phyloP scores from a whole-genome alignment of 2,797 vertebrate species.

The Phalloptychus januarius region DNA sequence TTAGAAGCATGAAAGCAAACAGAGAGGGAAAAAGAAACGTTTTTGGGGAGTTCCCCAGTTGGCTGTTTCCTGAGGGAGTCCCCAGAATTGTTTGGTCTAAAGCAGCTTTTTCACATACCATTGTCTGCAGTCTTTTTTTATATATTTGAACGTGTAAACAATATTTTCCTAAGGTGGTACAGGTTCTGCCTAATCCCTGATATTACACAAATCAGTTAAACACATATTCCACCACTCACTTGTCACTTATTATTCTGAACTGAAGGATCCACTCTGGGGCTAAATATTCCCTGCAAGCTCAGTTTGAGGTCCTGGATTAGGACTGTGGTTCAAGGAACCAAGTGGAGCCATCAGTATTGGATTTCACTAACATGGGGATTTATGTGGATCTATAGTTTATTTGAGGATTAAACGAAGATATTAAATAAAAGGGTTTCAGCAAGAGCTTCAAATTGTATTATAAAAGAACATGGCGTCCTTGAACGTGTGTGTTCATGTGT shows the following conservation, averaged over 20 bases:
- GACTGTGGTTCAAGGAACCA: background rate
- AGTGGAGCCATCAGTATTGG: background rate
- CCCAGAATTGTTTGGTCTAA: slow-evolving; percentile 4
- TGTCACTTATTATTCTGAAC: background rate
- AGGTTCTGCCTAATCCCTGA: slow-evolving; percentile 5
- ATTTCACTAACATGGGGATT: background rate
- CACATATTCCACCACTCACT: slow-evolving; percentile 3
- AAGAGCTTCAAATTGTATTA: background rate
- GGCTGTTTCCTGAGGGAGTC: slow-evolving; percentile 9
- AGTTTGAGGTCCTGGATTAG: background rate
- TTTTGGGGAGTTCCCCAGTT: slow-evolving; percentile 2
- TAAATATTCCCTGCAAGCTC: background rate
- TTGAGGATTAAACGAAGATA: background rate
- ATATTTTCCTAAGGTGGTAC: slow-evolving; percentile 3
- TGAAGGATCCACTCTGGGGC: background rate
- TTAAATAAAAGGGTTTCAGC: background rate
- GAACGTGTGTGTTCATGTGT: background rate
- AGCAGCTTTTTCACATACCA: background rate
- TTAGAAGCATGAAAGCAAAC: slow-evolving; percentile 5
- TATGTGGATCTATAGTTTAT: background rate
- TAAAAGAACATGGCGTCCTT: background rate
- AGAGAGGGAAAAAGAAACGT: background rate
- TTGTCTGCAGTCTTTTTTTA: background rate
- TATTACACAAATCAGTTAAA: slow-evolving; percentile 1
- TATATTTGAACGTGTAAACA: slow-evolving; percentile 2